phyloP scores from a whole-genome alignment of 2,888 invertebrate genomes.

The Parnassius smintheus region DNA sequence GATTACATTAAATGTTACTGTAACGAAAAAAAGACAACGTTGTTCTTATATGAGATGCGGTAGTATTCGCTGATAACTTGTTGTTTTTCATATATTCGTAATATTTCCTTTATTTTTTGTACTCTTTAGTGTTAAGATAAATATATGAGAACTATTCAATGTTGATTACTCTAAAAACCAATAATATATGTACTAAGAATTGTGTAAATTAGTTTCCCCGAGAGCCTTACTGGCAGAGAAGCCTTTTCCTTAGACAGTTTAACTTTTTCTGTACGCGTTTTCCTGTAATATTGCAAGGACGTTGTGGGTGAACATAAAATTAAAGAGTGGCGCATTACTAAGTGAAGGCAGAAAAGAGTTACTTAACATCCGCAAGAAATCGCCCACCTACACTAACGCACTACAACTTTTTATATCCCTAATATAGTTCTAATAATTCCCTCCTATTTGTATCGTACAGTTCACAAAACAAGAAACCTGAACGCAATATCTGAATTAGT shows the following conservation, averaged over 20 bases:
- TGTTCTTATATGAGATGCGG: slow-evolving; percentile 79
- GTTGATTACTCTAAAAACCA: slow-evolving; percentile 79
- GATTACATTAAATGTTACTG: slow-evolving; percentile 73
- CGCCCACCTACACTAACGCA: slow-evolving; percentile 55
- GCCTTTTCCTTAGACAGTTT: slow-evolving; percentile 77
- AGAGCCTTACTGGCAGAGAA: slow-evolving; percentile 74
- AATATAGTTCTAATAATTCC: slow-evolving; percentile 49
- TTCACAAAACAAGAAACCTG: slow-evolving; percentile 38
- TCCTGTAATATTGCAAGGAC: slow-evolving; percentile 42
- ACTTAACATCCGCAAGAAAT: slow-evolving; percentile 34
- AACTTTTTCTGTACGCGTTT: slow-evolving; percentile 43
- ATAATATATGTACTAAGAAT: slow-evolving; percentile 74
- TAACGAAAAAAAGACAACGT: slow-evolving; percentile 74
- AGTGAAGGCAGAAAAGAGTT: slow-evolving; percentile 23
- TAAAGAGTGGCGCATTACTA: slow-evolving; percentile 29
- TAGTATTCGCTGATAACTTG: slow-evolving; percentile 75
- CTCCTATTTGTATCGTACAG: slow-evolving; percentile 39
- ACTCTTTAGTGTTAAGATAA: slow-evolving; percentile 80
- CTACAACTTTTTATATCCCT: slow-evolving; percentile 48
- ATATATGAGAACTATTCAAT: slow-evolving; percentile 80
- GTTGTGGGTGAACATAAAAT: slow-evolving; percentile 39
- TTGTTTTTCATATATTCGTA: slow-evolving; percentile 81
- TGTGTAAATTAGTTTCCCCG: slow-evolving; percentile 77
- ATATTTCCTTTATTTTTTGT: slow-evolving; percentile 82
- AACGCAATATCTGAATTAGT: slow-evolving; percentile 55